Conservation (phyloP, 2,113 vertebrate species). For the Salvator merianae region DNA sequence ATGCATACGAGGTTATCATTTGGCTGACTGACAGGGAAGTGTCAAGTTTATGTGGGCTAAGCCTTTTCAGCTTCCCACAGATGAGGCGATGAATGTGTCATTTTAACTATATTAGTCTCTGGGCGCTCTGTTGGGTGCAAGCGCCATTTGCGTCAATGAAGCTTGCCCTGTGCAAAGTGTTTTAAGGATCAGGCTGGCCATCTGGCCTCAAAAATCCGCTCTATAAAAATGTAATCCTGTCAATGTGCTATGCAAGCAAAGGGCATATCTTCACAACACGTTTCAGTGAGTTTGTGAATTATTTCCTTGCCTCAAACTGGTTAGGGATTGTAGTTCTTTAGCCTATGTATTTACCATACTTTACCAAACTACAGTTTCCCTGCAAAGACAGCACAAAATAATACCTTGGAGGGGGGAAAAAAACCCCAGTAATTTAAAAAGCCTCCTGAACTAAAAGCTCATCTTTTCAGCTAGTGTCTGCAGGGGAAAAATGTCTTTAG, state of each 20-base stretch:
- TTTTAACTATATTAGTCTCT: slow-evolving; percentile 46
- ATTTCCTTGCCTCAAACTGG: background rate
- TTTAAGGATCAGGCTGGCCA: slow-evolving; percentile 23
- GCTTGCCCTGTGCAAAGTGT: background rate
- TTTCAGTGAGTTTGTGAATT: background rate
- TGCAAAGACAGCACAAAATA: background rate
- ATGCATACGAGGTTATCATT: slow-evolving; percentile 27
- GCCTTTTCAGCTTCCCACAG: slow-evolving; percentile 58
- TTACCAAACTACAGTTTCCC: background rate
- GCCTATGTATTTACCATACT: background rate
- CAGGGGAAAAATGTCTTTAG: no score
- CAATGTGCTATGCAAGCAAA: background rate
- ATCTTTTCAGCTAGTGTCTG: no score
- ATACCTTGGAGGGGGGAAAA: no score
- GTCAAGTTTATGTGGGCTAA: slow-evolving; percentile 66
- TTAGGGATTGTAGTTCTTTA: background rate
- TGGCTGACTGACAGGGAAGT: slow-evolving; percentile 66
- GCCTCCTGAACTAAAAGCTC: no score
- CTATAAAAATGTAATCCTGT: background rate
- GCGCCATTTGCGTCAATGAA: slow-evolving; percentile 8
- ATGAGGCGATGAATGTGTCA: slow-evolving; percentile 63
- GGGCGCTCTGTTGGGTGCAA: slow-evolving; percentile 9
- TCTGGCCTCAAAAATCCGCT: slow-evolving; percentile 16
- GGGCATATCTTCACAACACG: background rate
- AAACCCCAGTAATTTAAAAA: no score